Evolutionary conservation across 2,797 vertebrate species (phyloP).

Genomic region (Schizothorax lantsangensis): DNA sequence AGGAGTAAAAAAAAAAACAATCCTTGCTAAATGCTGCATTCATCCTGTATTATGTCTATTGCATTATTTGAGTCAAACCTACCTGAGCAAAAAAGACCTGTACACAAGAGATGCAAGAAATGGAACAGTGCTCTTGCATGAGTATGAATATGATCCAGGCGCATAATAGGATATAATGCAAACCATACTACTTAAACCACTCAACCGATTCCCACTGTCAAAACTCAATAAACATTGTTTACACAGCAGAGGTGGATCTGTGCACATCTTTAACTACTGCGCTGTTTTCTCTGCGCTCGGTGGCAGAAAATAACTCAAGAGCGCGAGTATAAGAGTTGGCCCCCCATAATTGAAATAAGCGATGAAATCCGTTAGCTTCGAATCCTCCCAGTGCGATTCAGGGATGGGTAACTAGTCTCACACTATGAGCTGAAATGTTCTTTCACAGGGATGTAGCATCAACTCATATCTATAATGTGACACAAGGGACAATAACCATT

Average conservation of each 20-base stretch:
- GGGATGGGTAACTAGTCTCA: conserved; percentile 54
- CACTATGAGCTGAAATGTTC: conserved; percentile 56
- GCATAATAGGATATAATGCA: neutral
- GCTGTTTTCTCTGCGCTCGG: conserved; percentile 10
- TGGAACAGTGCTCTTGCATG: neutral
- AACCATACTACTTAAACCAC: conserved; percentile 18
- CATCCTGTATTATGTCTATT: conserved; percentile 24
- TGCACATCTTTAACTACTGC: conserved; percentile 23
- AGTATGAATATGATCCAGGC: neutral
- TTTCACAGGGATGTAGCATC: conserved; percentile 53
- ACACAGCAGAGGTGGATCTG: neutral
- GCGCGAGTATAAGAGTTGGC: conserved; percentile 29
- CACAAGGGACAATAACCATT: conserved; percentile 59
- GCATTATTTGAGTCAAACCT: conserved; percentile 14
- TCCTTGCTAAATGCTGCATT: conserved; percentile 3
- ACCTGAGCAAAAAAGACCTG: conserved; percentile 17
- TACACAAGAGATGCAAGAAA: conserved; percentile 1
- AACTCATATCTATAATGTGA: conserved; percentile 56
- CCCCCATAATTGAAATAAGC: conserved; percentile 61
- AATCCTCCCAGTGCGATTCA: conserved; percentile 54
- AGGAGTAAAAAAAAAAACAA: neutral
- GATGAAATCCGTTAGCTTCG: conserved; percentile 50
- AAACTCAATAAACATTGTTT: conserved; percentile 22
- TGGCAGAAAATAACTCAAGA: conserved; percentile 49
- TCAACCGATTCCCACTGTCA: neutral